These are phyloP conservation scores for Zophobas morio DNA, from an alignment of 1,140 invertebrate species.

Conservation along the genomic window DNA sequence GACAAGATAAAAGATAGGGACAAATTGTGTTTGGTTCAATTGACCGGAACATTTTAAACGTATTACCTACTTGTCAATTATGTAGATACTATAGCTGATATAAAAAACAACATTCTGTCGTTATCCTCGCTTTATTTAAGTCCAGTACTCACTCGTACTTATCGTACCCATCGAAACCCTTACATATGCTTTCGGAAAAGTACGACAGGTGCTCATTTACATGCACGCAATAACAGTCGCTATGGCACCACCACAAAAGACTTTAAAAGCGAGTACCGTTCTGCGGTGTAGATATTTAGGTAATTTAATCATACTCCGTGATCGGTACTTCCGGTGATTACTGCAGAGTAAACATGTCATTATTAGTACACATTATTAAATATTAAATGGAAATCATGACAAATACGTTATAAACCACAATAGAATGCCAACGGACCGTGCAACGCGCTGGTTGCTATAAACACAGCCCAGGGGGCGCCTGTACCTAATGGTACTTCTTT, in stretches of 20 bases:
- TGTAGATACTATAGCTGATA: too few relatives aligned
- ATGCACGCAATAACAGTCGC: slow-evolving; percentile 29
- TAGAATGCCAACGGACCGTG: slow-evolving; percentile 49
- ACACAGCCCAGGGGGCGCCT: slow-evolving; percentile 13
- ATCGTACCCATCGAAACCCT: background rate
- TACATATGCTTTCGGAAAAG: slow-evolving; percentile 13
- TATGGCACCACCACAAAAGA: slow-evolving; percentile 29
- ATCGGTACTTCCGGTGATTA: slow-evolving; percentile 62
- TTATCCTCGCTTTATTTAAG: too few relatives aligned
- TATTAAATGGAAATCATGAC: slow-evolving; percentile 62
- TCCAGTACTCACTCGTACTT: background rate
- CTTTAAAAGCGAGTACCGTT: slow-evolving; percentile 43
- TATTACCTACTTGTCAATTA: too few relatives aligned
- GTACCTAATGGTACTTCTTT: background rate
- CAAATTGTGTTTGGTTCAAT: too few relatives aligned
- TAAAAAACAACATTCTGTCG: too few relatives aligned
- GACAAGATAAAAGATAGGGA: too few relatives aligned
- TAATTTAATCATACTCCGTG: slow-evolving; percentile 61
- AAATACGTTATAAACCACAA: slow-evolving; percentile 57
- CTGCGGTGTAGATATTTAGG: slow-evolving; percentile 60
- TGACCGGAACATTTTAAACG: too few relatives aligned
- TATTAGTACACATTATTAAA: slow-evolving; percentile 59
- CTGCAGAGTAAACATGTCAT: slow-evolving; percentile 61
- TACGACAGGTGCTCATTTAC: slow-evolving; percentile 26
- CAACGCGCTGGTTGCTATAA: background rate